phyloP scores from a whole-genome alignment of 2,113 vertebrate species.

The Collichthys lucidus region DNA sequence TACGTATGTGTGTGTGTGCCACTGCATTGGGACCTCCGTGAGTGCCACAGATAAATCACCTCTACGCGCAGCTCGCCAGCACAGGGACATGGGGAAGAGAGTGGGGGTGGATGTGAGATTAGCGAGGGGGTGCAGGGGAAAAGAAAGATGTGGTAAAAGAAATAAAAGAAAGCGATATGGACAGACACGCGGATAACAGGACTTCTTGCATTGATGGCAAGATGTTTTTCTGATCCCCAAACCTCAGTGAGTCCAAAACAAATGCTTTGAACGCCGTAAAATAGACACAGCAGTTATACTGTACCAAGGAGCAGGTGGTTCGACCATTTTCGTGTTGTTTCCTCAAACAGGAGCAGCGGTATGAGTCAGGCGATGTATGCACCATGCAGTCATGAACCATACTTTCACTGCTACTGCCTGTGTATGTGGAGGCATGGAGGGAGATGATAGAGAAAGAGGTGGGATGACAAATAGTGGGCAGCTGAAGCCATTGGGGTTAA shows the following conservation, averaged over 20 bases:
- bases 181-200: constrained; percentile 25
- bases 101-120: constrained; percentile 66
- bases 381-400: constrained; percentile 50
- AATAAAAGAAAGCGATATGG: constrained; percentile 48
- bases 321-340: constrained; percentile 22
- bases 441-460: constrained; percentile 62
- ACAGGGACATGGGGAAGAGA: constrained; percentile 66
- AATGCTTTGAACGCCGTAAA: constrained; percentile 21
- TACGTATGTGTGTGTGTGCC: constrained; percentile 37
- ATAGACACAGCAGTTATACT: background rate
- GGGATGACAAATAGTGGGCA: constrained; percentile 82
- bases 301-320: constrained; percentile 22
- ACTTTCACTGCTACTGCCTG: constrained; percentile 50
- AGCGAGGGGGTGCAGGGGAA: constrained; percentile 42
- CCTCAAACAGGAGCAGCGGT: constrained; percentile 23
- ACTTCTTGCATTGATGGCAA: constrained; percentile 20
- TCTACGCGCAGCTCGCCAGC: constrained; percentile 77
- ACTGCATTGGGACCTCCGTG: constrained; percentile 82
- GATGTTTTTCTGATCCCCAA: background rate
- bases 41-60: constrained; percentile 90
- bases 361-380: constrained; percentile 52
- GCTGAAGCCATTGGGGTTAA: constrained; percentile 85
- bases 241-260: constrained; percentile 1
- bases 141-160: constrained; percentile 43
- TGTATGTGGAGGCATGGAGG: constrained; percentile 58